These are phyloP conservation scores for Amazona guildingii DNA, from an alignment of 2,113 vertebrate species.

Conservation along the genomic window DNA sequence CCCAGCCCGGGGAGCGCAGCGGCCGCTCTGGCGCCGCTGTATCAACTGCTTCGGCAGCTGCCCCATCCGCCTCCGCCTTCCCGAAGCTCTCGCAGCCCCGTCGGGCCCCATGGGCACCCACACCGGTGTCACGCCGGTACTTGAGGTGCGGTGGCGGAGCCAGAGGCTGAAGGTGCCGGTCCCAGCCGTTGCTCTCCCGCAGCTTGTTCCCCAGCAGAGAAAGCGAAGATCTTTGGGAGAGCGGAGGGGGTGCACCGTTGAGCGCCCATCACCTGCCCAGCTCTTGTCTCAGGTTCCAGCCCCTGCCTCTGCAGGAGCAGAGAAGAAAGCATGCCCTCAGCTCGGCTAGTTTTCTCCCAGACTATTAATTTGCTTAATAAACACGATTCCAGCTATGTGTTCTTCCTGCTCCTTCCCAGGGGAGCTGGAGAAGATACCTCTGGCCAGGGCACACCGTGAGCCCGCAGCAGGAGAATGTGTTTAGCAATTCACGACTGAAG, in stretches of 20 bases:
- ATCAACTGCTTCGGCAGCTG: background rate
- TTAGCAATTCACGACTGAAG: background rate
- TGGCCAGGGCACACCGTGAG: background rate
- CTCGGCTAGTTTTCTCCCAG: background rate
- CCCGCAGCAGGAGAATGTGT: background rate
- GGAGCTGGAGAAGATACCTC: background rate
- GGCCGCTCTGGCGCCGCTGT: background rate
- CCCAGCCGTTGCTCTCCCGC: background rate
- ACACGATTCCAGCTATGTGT: background rate
- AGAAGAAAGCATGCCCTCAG: background rate
- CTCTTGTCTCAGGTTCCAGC: background rate
- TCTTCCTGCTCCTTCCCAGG: background rate
- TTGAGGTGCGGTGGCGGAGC: background rate
- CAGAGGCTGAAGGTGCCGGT: background rate
- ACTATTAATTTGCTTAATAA: constrained; percentile 43
- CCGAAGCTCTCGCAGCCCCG: background rate
- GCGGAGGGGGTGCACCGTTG: rapidly evolving
- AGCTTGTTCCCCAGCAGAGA: background rate
- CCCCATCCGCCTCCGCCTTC: background rate
- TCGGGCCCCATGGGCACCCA: background rate
- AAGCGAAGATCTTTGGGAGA: rapidly evolving
- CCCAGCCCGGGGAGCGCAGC: background rate
- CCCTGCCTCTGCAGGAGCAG: background rate
- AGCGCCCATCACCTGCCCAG: background rate
- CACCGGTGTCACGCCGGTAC: rapidly evolving